These are phyloP conservation scores for Drosophila bocqueti DNA, from an alignment of 1,140 invertebrate species.

Conservation along the genomic window DNA sequence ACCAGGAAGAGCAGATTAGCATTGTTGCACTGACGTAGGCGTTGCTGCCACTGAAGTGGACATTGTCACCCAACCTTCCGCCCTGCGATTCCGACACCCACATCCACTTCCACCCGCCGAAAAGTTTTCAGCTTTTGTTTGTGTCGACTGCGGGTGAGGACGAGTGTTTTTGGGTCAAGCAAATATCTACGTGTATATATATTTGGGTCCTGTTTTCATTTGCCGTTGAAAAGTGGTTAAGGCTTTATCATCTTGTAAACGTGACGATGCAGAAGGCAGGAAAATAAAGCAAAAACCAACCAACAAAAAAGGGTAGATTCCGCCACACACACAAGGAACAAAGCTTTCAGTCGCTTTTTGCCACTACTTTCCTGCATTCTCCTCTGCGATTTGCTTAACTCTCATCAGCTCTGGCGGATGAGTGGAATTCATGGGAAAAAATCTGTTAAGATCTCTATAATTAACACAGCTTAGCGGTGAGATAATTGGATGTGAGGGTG, in stretches of 20 bases:
- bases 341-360: slow-evolving; percentile 22
- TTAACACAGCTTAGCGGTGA: slow-evolving; percentile 57
- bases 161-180: slow-evolving; percentile 69
- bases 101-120: slow-evolving; percentile 26
- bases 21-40: slow-evolving; percentile 49
- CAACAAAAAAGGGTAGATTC: slow-evolving; percentile 18
- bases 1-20: slow-evolving; percentile 52
- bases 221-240: slow-evolving; percentile 73
- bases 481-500: slow-evolving; percentile 36
- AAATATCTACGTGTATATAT: slow-evolving; percentile 38
- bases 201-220: slow-evolving; percentile 57
- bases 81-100: neutral
- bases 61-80: slow-evolving; percentile 40
- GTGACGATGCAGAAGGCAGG: slow-evolving; percentile 69
- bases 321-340: slow-evolving; percentile 26
- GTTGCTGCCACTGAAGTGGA: slow-evolving; percentile 67
- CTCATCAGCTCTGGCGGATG: slow-evolving; percentile 40
- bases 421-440: slow-evolving; percentile 18
- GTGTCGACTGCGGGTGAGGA: slow-evolving; percentile 32
- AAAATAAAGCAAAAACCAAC: slow-evolving; percentile 37
- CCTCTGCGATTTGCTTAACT: slow-evolving; percentile 32
- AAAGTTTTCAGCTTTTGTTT: slow-evolving; percentile 76
- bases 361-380: slow-evolving; percentile 22
- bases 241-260: slow-evolving; percentile 82
- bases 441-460: slow-evolving; percentile 48